Base-by-base conservation (phyloP, 2,113 vertebrate species). In the Upupa epops region DNA sequence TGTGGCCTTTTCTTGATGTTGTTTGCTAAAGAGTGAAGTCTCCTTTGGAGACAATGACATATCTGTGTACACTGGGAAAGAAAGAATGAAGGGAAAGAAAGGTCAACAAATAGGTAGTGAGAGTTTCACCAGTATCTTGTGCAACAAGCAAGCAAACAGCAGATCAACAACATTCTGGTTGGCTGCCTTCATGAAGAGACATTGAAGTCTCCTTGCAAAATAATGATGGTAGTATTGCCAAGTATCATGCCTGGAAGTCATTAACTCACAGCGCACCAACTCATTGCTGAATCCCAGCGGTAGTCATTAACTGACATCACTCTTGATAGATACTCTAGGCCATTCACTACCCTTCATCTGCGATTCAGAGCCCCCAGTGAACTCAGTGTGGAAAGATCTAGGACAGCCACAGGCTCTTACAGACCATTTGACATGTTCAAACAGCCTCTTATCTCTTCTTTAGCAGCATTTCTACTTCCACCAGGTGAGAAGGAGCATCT, bases 241-340 rank as follows among this genome's bases (percentile, higher is more conserved):
- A 96, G 84, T 74, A 52, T 90, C 70, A 18, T 87, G 92, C 84
- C 95, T 96, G 95, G 95, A 96, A 94, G 86, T 92, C 84, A 89
- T 95, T 95, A 95, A 92, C 86, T 94, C 78, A 32, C 84, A 92
- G 74, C 22, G 55, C 86, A 90, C 84, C 91, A 70, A 85, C 46
- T 81, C 86, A 87, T 21, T 93, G 51, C 81, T 63, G 75, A 84
- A 74, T 83, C 92, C 92, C 92, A 6, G 1, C 48, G 71, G 48
- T 45, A 64, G 84, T 71, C 25, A 85, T 93, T 83, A 89, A 34
- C 84, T 95, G 93, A 85, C 96, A 92, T 93, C 95, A 94, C 78
- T 89, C 78, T 58, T 89, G 81, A 80, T 70, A 56, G 81, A 93
- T n/a, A 64, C 83, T 73, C 64, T 4, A 6, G 51, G 83, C 66